Evolutionary conservation across 2,113 vertebrate genomes (phyloP), one percentile per base, ranked within the genome.

Genomic region (Oenanthe oenanthe): DNA sequence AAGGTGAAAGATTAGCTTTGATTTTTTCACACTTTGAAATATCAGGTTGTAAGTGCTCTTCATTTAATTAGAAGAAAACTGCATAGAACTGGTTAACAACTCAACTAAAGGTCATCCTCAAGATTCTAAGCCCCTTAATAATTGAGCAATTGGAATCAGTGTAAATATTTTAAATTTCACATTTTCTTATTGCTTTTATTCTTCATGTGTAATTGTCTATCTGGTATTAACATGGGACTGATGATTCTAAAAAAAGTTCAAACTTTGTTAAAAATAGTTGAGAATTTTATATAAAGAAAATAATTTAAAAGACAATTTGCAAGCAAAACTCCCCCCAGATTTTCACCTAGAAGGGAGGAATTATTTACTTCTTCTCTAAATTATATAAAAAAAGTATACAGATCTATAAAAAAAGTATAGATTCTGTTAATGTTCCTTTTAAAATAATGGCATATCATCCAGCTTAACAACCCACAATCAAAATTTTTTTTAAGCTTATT

Each of bases 1-100:
- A 84, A 61, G 32, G 32, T 51, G 21, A 92, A 85, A 71, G 25
- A 25, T 73, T 45, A 75, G 20, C 26, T 91, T 82, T 68, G 40
- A 79, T 88, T 92, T 89, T 66, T 34, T 61, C n/a, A 82, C 21
- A 40, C 47, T 48, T 16, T 0, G 2, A 93, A 91, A 65, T 68
- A 79, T 1, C 66, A 48, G 10, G 13, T 51, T 67, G 0, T 24
- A 70, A 81, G 12, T 75, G 48, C 26, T 51, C 40, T 75, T n/a
- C 12, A 56, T 48, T 56, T 71, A 87, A 91, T 51, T 89, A 66
- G 81, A 93, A 79, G 61, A 85, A 72, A 92, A 93, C 31, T 57
- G 13, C 77, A 61, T 4, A 72, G 50, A 89, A 60, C 28, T 68
- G 40, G 70, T 85, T 88, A 92, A 77, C 45, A 79, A 43, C 6